Evolutionary conservation across 2,113 vertebrate genomes (phyloP).

Genomic region (Mustela nigripes): DNA sequence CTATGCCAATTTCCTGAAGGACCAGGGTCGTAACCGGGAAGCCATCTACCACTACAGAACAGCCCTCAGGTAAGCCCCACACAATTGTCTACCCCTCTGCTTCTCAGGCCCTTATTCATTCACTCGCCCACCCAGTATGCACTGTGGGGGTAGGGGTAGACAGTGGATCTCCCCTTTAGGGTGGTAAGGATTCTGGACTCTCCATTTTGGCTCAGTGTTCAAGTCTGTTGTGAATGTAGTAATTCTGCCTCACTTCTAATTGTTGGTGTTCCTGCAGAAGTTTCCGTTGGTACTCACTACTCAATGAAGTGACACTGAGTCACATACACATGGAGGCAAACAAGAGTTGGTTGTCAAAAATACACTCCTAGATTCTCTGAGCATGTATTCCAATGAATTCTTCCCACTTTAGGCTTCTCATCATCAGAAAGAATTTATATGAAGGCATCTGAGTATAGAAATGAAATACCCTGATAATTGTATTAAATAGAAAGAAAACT

Average conservation of each 20-base stretch:
- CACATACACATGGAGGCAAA: slow-evolving; percentile 41
- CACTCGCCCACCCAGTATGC: accelerated
- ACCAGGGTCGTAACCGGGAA: slow-evolving; percentile 92
- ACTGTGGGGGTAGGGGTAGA: too few relatives aligned
- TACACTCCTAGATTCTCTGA: slow-evolving; percentile 67
- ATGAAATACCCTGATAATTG: background rate
- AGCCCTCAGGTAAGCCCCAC: slow-evolving; percentile 90
- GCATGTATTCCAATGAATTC: slow-evolving; percentile 77
- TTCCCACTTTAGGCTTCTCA: slow-evolving; percentile 43
- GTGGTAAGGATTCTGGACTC: background rate
- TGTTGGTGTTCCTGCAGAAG: slow-evolving; percentile 27
- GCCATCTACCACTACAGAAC: slow-evolving; percentile 96
- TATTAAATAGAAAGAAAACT: background rate
- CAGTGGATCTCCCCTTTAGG: background rate
- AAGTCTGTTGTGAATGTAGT: background rate
- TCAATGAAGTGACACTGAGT: slow-evolving; percentile 29
- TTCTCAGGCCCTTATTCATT: background rate
- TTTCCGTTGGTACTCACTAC: slow-evolving; percentile 86
- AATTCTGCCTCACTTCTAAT: slow-evolving; percentile 51
- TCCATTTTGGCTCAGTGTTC: background rate
- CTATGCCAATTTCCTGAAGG: slow-evolving; percentile 98
- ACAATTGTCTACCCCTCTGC: accelerated
- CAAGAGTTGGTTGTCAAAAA: slow-evolving; percentile 78
- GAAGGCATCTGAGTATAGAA: background rate
- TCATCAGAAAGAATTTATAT: slow-evolving; percentile 6